Evolutionary conservation across 1,140 invertebrate species (phyloP), one percentile per base, ranked within the genome.

Genomic region (Pseudachorutes palmiensis): DNA sequence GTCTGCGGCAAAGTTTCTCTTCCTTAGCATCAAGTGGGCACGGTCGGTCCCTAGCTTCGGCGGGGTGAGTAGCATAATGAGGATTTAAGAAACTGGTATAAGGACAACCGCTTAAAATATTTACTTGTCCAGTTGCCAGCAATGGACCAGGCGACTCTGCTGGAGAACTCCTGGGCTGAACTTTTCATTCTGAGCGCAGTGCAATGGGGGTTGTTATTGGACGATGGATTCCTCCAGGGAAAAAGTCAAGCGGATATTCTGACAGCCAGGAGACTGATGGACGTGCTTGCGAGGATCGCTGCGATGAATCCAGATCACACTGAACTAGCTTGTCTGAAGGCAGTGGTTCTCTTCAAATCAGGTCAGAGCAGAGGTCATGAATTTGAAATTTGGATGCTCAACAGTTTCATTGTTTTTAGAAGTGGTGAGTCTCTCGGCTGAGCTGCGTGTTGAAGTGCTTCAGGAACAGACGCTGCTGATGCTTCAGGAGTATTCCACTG

Each of bases 281-380:
- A 87, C 48, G 77, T 86, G 1, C 79, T 90, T 19, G 81, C 82
- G n/a, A 82, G 85, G 72, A 83, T 91, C 69, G 79, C 81, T 26
- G 77, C 84, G 0, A 78, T 87, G 45, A 80, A 83, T 68, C 82
- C 91, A 3, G 90, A 93, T 77, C 85, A 89, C 74, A 90, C 88
- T 0, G 91, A 94, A 76, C 89, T 87, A 74, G 88, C 91, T 28
- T 92, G 87, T 77, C 79, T 93, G 1, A 92, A 92, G 77, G 87
- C 88, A 0, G 81, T 89, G 1, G 82, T 90, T 19, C 80, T 94
- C 0, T 93, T 92, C 75, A 88, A 88, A 79, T 84, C 87, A 81
- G 89, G 89, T 90, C 79, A 58, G 30, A n/a, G n/a, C n/a, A 36
- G 28, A 28, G 1, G 48, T 64, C 33, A 1, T 41, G 31, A 41